Evolutionary conservation across 1,140 invertebrate species (phyloP).

Genomic region (Phthorimaea operculella): DNA sequence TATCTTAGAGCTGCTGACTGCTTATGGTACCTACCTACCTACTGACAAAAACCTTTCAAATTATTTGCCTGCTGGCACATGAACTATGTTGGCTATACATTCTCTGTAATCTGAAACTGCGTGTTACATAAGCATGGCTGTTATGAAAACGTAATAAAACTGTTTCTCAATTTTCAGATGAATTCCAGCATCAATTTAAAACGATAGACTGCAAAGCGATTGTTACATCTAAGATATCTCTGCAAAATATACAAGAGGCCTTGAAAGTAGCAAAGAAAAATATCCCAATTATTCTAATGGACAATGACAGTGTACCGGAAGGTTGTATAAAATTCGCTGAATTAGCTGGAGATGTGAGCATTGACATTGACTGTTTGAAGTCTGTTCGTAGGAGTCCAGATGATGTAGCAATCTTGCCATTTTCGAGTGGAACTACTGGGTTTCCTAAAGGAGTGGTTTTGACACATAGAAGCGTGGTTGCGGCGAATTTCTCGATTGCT

Average conservation of each 20-base stretch:
- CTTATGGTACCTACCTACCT: too few relatives aligned
- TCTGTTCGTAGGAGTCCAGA: constrained; percentile 49
- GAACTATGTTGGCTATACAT: too few relatives aligned
- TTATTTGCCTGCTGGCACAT: too few relatives aligned
- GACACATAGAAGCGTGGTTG: constrained; percentile 74
- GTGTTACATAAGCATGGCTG: too few relatives aligned
- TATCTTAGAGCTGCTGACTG: too few relatives aligned
- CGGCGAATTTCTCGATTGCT: constrained; percentile 64
- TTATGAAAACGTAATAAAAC: too few relatives aligned
- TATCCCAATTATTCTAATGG: constrained; percentile 70
- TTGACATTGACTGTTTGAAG: constrained; percentile 63
- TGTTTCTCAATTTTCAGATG: constrained; percentile 72
- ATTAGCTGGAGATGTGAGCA: constrained; percentile 60
- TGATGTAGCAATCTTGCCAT: constrained; percentile 71
- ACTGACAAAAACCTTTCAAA: too few relatives aligned
- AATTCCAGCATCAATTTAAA: constrained; percentile 78
- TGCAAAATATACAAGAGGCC: constrained; percentile 57
- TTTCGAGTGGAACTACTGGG: constrained; percentile 89
- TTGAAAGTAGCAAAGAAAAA: constrained; percentile 49
- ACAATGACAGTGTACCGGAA: constrained; percentile 56
- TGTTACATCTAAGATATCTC: constrained; percentile 71
- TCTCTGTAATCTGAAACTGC: too few relatives aligned
- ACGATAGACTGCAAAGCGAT: constrained; percentile 75
- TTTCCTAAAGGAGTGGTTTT: constrained; percentile 88
- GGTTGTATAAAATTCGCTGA: constrained; percentile 72